Evolutionary conservation across 53 echinoderm and acorn worm species (phyloP), one percentile per base, ranked within the genome.

Genomic region (Luidia sarsii): DNA sequence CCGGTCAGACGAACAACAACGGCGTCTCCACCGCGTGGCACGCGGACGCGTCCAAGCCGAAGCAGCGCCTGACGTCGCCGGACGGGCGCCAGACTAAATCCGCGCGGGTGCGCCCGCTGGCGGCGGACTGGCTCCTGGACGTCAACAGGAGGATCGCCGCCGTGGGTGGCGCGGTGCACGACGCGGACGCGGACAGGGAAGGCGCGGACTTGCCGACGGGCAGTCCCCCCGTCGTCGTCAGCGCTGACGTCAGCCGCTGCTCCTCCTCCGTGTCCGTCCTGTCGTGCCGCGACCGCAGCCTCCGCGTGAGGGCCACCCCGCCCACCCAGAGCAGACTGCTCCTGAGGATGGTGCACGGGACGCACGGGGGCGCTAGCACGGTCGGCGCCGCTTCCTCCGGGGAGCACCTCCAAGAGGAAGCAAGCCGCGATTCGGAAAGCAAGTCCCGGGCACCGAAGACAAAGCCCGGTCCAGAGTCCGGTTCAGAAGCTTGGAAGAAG

Each of bases 311-410:
- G 48, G 61, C 77, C 6, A 77, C 60, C 4, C 77, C 10, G 7
- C 77, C 77, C 19, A 18, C 33, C 5, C 77, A 77, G 77, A 77
- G 77, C 7, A 77, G 32, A 32, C 77, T 77, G 32, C 61, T 77
- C n/a, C 61, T 59, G 77, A 77, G 2, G 45, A 20, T 61, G 62
- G 77, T 77, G 1, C 77, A 61, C 10, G 61, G 61, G 77, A 46
- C 20, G 59, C 43, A 59, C 6, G 46, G n/a, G n/a, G 13, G 46
- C 5, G 32, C 14, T 48, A 10, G 43, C 60, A 18, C 2, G 23
- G 32, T 9, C 62, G 11, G 43, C 60, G 4, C 2, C 25, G 4
- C 52, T 4, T 41, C 41, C 11, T 30, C 33, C 50, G 32, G 30
- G 59, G 45, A 77, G 61, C 39, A 52, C 7, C 31, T 35, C 10